Evolutionary conservation across 2,113 vertebrate species (phyloP), one percentile per base, ranked within the genome.

Genomic region (Calidris pugnax): DNA sequence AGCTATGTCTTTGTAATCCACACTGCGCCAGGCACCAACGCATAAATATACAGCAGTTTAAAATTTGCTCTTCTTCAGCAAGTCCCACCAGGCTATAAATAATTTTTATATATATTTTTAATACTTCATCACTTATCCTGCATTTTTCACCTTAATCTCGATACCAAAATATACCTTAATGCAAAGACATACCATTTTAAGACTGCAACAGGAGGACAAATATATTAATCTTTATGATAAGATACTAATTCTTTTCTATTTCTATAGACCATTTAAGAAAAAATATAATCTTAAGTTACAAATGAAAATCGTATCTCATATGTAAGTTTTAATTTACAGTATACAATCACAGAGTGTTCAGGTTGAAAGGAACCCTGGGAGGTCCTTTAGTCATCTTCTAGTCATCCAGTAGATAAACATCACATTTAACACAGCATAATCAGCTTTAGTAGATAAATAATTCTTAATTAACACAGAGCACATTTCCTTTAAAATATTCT

Each of bases 381-480:
- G 45, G 71, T 89, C 60, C 89, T 82, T 87, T 79, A 89, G 48
- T 94, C 48, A 91, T 89, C 87, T 95, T 60, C 62, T 79, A 76
- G 69, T 81, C 48, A 89, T 83, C 81, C 75, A 87, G 56, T 27
- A 94, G 89, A 95, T 89, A 97, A 95, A 89, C 63, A 85, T 86
- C 80, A 92, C 50, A 81, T 78, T 96, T 82, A 87, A 87, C 79
- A 82, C 50, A 87, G 51, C 27, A 76, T 88, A 74, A 94, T 95
- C 73, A 89, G 71, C 60, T 75, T 85, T 72, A 88, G 78, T 66
- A 94, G 87, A 85, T 85, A 95, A 95, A 85, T 93, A 92, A 94
- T 89, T 96, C 81, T 91, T 95, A 85, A 96, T 91, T 89, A 93
- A 87, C 53, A 91, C 14, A 94, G 35, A 91, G 41, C 50, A 94